phyloP scores from a whole-genome alignment of 2,888 invertebrate genomes.

The Molorchus minor region DNA sequence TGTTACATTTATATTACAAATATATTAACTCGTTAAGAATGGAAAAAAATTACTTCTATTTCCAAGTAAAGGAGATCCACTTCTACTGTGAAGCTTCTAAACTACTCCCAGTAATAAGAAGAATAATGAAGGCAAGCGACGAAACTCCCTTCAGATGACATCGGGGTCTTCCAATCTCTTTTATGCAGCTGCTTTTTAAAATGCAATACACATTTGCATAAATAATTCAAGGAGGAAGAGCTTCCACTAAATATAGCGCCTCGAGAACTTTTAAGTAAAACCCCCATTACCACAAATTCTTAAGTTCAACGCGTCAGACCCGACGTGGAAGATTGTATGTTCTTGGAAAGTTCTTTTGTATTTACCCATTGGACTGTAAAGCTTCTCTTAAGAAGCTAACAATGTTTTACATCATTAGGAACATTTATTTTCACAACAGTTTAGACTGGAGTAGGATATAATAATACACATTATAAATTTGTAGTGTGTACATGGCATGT shows the following conservation, averaged over 20 bases:
- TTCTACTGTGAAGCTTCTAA: too few relatives aligned
- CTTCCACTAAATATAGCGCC: slow-evolving; percentile 12
- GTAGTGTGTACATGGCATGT: too few relatives aligned
- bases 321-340: not conserved
- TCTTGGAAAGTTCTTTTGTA: slow-evolving; percentile 1
- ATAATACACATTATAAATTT: too few relatives aligned
- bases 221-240: slow-evolving; percentile 15
- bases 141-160: not conserved
- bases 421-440: too few relatives aligned
- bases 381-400: too few relatives aligned
- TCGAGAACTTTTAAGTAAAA: slow-evolving; percentile 9
- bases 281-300: slow-evolving; percentile 19
- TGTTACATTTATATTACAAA: too few relatives aligned
- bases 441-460: too few relatives aligned
- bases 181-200: slow-evolving; percentile 20
- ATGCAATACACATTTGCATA: slow-evolving; percentile 23
- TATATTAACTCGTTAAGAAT: too few relatives aligned
- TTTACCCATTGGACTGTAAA: too few relatives aligned
- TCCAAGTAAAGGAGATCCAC: too few relatives aligned
- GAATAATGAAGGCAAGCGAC: not conserved
- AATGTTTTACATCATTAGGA: too few relatives aligned
- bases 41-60: too few relatives aligned
- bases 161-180: not conserved
- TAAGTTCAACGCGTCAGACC: slow-evolving; percentile 8
- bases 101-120: not conserved